Percentiles rank a stretch among this genome's conserved stretches.
phyloP scores from a whole-genome alignment of 1,140 invertebrate genomes.

The Cepaea nemoralis region DNA sequence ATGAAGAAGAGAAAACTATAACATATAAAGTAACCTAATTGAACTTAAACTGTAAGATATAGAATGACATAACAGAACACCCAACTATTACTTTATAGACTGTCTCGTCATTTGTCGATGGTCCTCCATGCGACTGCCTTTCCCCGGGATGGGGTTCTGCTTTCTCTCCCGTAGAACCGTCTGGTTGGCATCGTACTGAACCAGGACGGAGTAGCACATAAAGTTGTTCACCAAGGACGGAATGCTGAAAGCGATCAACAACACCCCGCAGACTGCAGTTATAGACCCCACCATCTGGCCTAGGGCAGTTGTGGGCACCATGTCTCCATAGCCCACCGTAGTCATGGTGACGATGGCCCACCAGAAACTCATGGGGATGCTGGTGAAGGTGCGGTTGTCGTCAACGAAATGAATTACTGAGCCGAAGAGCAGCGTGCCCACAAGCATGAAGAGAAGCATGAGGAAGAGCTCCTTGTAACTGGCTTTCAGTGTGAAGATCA shows the following conservation, averaged over 20 bases:
- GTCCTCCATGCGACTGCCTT: no score
- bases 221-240: slow-evolving; percentile 69
- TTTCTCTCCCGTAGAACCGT: slow-evolving; percentile 44
- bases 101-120: no score
- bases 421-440: slow-evolving; percentile 99
- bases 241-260: slow-evolving; percentile 99
- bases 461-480: slow-evolving; percentile 98
- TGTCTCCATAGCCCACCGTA: slow-evolving; percentile 97
- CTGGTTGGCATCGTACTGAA: slow-evolving; percentile 44
- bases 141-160: no score
- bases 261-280: slow-evolving; percentile 97
- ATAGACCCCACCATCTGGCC: slow-evolving; percentile 63
- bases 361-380: slow-evolving; percentile 98
- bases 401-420: slow-evolving; percentile 80
- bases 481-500: slow-evolving; percentile 97
- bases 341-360: slow-evolving; percentile 91
- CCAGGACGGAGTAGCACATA: slow-evolving; percentile 85
- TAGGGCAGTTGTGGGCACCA: slow-evolving; percentile 70
- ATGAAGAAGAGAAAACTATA: no score
- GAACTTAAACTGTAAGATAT: no score
- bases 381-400: slow-evolving; percentile 41
- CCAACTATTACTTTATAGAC: no score
- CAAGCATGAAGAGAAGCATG: slow-evolving; percentile 95
- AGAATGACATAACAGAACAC: no score
- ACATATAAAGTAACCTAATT: no score